Evolutionary conservation across 2,888 invertebrate species (phyloP).

Genomic region (Melanargia galathea): DNA sequence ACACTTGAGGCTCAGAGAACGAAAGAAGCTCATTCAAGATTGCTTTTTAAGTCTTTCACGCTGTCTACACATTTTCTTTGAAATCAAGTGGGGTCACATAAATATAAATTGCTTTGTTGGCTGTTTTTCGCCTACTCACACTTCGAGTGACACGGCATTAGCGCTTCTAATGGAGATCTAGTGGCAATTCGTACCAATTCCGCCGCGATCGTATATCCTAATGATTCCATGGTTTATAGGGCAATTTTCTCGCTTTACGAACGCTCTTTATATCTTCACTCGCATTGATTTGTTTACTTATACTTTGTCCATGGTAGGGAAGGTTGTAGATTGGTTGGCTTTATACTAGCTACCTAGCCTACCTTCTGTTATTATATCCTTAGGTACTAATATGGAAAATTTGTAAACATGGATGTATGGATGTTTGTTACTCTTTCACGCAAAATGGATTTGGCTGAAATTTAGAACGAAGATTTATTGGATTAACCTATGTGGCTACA

Average conservation of each 20-base stretch:
- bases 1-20: too few species aligned
- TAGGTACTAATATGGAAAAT: too few species aligned
- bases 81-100: conserved; percentile 3
- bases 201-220: conserved; percentile 45
- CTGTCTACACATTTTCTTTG: background rate
- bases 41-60: background rate
- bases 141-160: conserved; percentile 16
- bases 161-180: conserved; percentile 26
- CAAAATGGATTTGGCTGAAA: too few species aligned
- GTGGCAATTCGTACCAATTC: conserved; percentile 36
- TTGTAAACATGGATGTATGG: too few species aligned
- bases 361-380: too few species aligned
- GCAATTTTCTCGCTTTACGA: conserved; percentile 34
- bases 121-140: background rate
- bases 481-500: too few species aligned
- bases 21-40: too few species aligned
- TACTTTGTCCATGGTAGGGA: background rate
- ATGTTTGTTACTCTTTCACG: too few species aligned
- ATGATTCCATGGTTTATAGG: conserved; percentile 44
- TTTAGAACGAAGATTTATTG: too few species aligned
- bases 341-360: too few species aligned
- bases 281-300: conserved; percentile 7
- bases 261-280: conserved; percentile 32
- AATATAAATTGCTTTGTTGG: conserved; percentile 8
- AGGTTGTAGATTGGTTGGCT: background rate